These are phyloP conservation scores for Bambusicola thoracicus DNA, from an alignment of 2,113 vertebrate genomes.

Conservation along the genomic window DNA sequence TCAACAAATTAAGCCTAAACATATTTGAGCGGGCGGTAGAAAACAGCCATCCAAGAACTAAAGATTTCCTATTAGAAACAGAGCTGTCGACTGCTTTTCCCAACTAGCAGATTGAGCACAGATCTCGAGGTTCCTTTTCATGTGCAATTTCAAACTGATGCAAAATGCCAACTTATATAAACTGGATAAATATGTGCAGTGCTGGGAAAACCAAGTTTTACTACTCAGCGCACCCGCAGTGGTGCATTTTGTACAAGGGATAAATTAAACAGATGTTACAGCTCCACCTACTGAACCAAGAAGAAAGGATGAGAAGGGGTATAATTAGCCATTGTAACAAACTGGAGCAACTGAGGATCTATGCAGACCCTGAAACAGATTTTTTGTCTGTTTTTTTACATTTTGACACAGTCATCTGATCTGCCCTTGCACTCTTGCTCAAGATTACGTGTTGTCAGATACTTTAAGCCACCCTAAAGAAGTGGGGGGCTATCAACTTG, in stretches of 20 bases:
- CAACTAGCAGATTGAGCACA: neutral
- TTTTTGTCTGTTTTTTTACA: neutral
- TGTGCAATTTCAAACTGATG: neutral
- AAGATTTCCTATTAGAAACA: neutral
- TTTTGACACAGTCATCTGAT: neutral
- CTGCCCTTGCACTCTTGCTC: neutral
- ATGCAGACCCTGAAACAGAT: neutral
- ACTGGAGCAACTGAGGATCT: neutral
- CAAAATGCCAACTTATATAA: neutral
- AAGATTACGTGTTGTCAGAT: neutral
- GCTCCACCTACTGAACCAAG: constrained; percentile 25
- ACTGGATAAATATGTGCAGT: neutral
- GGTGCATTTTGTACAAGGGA: neutral
- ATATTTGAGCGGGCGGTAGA: neutral
- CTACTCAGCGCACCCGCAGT: accelerated
- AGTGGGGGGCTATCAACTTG: neutral
- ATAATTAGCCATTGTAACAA: neutral
- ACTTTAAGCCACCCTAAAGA: neutral
- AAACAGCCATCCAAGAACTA: neutral
- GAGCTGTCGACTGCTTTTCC: neutral
- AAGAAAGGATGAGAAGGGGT: neutral
- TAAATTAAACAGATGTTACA: neutral
- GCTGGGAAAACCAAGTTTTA: neutral
- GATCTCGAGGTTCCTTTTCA: neutral
- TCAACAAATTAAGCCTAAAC: neutral